Percentiles rank a stretch among this genome's conserved stretches.
Conservation (phyloP, 1,140 invertebrate species). For the Cherax destructor region DNA sequence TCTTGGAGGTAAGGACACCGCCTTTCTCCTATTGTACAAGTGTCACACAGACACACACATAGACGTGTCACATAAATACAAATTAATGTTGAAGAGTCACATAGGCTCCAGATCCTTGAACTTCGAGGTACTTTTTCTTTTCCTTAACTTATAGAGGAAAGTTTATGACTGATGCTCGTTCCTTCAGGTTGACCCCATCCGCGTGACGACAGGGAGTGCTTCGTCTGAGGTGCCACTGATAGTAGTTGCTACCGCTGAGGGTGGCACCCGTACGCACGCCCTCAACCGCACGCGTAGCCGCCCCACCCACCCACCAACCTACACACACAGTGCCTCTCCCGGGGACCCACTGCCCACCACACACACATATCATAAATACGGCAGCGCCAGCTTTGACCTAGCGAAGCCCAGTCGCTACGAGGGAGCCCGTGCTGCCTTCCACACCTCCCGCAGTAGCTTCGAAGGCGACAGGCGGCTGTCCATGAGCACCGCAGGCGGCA, state of each 20-base stretch:
- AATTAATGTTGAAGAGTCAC: too few relatives aligned
- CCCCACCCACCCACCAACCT: constrained; percentile 1
- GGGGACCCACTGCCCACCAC: constrained; percentile 45
- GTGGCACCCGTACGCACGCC: constrained; percentile 63
- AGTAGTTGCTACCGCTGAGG: constrained; percentile 61
- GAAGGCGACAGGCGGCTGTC: constrained; percentile 60
- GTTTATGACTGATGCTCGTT: neutral
- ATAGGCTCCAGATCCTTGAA: too few relatives aligned
- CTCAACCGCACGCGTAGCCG: constrained; percentile 33
- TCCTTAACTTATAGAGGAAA: too few relatives aligned
- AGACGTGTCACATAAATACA: too few relatives aligned
- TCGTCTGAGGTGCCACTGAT: constrained; percentile 59
- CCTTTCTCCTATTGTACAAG: neutral
- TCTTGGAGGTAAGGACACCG: constrained; percentile 10
- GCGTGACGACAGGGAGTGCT: constrained; percentile 37
- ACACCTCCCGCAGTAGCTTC: constrained; percentile 60
- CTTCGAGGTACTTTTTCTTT: too few relatives aligned
- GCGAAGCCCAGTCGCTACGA: constrained; percentile 51
- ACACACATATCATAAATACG: constrained; percentile 66
- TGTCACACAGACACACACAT: too few relatives aligned
- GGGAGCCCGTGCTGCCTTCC: constrained; percentile 58
- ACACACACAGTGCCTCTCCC: constrained; percentile 30
- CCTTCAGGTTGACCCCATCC: constrained; percentile 52
- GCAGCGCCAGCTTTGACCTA: constrained; percentile 64
- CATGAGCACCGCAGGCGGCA: constrained; percentile 29